phyloP scores from a whole-genome alignment of 1,140 invertebrate genomes.

The Melanaphis sacchari region DNA sequence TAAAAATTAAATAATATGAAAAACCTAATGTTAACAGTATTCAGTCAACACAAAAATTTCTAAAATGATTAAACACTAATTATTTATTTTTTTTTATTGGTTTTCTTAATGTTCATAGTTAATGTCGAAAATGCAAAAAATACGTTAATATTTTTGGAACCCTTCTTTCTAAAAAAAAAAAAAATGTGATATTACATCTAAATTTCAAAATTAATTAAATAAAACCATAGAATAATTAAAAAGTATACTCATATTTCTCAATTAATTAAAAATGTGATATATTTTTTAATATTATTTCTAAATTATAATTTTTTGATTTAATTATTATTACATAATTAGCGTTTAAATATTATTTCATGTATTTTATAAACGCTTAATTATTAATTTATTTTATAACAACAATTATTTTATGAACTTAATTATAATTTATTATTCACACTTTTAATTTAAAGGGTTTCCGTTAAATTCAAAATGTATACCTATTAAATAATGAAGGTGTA shows the following conservation, averaged over 20 bases:
- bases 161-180: not conserved
- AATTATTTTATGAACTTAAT: not conserved
- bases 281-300: not conserved
- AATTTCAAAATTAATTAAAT: not conserved
- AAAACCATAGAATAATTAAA: not conserved
- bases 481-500: not conserved
- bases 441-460: slow-evolving; percentile 1
- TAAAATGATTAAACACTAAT: not conserved
- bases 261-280: not conserved
- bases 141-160: not conserved
- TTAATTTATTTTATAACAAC: not conserved
- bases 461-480: not conserved
- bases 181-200: not conserved
- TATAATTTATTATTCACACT: not conserved
- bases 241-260: not conserved
- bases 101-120: not conserved
- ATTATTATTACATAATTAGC: not conserved
- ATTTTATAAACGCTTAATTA: not conserved
- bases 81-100: not conserved
- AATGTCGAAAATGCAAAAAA: not conserved
- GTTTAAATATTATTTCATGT: not conserved
- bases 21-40: not conserved
- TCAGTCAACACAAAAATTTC: not conserved
- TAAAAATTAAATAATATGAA: not conserved
- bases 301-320: not conserved